Evolutionary conservation across 2,888 invertebrate species (phyloP).

Genomic region (Diplolepis rosae): DNA sequence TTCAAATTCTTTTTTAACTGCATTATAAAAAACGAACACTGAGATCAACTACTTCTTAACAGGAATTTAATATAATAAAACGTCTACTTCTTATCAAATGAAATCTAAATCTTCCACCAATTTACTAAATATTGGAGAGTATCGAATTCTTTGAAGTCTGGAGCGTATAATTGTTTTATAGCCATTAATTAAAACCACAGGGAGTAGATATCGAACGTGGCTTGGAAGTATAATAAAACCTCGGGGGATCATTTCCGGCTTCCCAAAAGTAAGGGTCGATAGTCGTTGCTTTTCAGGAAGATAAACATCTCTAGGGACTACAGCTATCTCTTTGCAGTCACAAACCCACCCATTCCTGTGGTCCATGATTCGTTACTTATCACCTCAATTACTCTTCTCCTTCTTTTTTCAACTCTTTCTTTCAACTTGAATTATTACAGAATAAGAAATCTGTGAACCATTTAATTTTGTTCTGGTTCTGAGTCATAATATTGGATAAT

Average conservation of each 20-base stretch:
- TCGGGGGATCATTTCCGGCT: conserved; percentile 22
- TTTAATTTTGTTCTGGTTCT: too few species aligned
- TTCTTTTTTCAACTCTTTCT: not conserved
- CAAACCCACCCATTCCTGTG: not conserved
- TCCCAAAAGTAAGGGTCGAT: conserved; percentile 10
- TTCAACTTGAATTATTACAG: not conserved
- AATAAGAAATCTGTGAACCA: too few species aligned
- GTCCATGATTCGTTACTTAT: conserved; percentile 1
- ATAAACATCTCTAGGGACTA: conserved; percentile 19
- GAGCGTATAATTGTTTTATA: not conserved
- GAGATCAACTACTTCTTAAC: too few species aligned
- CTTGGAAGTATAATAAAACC: conserved; percentile 13
- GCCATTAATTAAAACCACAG: conserved; percentile 24
- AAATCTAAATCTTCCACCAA: not conserved
- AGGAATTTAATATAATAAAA: not conserved
- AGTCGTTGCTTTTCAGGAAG: conserved; percentile 6
- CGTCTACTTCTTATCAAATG: not conserved
- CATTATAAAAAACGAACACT: too few species aligned
- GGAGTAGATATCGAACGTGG: conserved; percentile 9
- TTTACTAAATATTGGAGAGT: not conserved
- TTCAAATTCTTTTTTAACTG: too few species aligned
- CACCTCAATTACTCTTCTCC: not conserved
- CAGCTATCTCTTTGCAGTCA: not conserved
- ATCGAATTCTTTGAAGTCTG: not conserved
- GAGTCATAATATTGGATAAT: too few species aligned